Base-by-base conservation (phyloP, 2,113 vertebrate genomes). In the Brachyhypopomus occidentalis region DNA sequence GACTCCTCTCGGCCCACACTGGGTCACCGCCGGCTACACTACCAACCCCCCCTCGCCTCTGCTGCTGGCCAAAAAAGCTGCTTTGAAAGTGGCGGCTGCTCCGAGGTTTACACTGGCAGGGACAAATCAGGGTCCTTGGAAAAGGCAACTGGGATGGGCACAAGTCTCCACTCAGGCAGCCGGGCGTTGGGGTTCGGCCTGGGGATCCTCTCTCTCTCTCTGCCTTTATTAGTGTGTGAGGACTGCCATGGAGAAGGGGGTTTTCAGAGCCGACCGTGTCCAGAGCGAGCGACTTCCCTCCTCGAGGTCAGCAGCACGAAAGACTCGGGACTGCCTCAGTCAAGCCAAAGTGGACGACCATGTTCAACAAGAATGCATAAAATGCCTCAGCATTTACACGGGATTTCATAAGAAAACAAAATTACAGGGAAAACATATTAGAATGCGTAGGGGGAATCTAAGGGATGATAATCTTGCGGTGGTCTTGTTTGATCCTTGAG, bases 71-170 rank as follows among this genome's bases (percentile, higher is more conserved):
- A 67, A 56, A 67, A 25, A 17, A 30, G 12, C 38, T 41, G 72
- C 45, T 81, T 81, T 69, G 55, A 77, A 77, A 52, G 48, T 67
- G 20, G 70, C 67, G 41, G 64, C 63, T 23, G 7, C 59, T 72
- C 72, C 73, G 52, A n/a, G 73, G n/a, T 73, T 87, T 84, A 72
- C 56, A 45, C 72, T 82, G 52, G 75, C 70, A 84, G 12, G 41
- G 70, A 66, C 4, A 59, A 64, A 36, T 64, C 72, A 52, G 16
- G 30, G 6, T 74, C 34, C 81, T 27, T 7, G 22, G 48, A 74
- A 72, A 77, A 38, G 36, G 22, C 36, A 48, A 2, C 75, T 62
- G 9, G 45, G 45, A 52, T 14, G 11, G 45, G 12, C 45, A 22
- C 56, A 9, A 20, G 58, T 3, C 52, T 64, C 23, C 36, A 6